A percentile compares a stretch with the other conserved stretches of the same genome.
phyloP scores from a whole-genome alignment of 2,888 invertebrate genomes.

The Eristalinus aeneus region DNA sequence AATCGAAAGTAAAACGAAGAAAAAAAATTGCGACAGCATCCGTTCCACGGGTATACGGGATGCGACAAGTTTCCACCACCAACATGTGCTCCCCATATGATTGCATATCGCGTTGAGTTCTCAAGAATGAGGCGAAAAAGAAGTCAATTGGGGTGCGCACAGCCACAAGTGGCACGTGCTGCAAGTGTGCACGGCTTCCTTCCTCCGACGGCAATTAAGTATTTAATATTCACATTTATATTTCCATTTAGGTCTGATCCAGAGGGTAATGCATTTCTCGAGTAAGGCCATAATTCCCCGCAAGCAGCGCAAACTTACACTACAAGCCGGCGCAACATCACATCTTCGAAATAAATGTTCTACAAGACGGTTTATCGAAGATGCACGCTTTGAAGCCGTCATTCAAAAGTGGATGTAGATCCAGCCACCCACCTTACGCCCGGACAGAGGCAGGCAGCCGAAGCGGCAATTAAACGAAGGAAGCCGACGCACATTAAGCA shows the following conservation, averaged over 20 bases:
- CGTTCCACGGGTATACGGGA: background rate
- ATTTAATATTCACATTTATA: constrained; percentile 64
- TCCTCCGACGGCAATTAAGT: constrained; percentile 67
- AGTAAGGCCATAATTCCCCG: constrained; percentile 36
- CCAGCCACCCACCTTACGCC: constrained; percentile 58
- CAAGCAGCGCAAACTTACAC: constrained; percentile 38
- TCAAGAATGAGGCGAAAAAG: background rate
- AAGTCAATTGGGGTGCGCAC: constrained; percentile 20
- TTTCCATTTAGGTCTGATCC: constrained; percentile 33
- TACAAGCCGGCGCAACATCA: background rate
- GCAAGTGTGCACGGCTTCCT: constrained; percentile 43
- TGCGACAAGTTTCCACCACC: constrained; percentile 3
- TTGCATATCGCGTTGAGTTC: background rate
- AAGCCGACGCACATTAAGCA: constrained; percentile 54
- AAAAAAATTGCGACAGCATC: background rate
- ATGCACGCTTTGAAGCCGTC: constrained; percentile 14
- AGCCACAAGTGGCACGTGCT: constrained; percentile 37
- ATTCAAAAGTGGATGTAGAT: background rate
- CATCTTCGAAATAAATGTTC: constrained; percentile 27
- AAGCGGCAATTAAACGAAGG: constrained; percentile 62
- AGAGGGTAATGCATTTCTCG: constrained; percentile 12
- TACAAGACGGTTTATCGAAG: constrained; percentile 14
- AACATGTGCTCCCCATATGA: constrained; percentile 53
- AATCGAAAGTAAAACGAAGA: background rate
- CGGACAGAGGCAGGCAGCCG: constrained; percentile 38